Conservation (phyloP, 2,113 vertebrate species). For the Bos javanicus region DNA sequence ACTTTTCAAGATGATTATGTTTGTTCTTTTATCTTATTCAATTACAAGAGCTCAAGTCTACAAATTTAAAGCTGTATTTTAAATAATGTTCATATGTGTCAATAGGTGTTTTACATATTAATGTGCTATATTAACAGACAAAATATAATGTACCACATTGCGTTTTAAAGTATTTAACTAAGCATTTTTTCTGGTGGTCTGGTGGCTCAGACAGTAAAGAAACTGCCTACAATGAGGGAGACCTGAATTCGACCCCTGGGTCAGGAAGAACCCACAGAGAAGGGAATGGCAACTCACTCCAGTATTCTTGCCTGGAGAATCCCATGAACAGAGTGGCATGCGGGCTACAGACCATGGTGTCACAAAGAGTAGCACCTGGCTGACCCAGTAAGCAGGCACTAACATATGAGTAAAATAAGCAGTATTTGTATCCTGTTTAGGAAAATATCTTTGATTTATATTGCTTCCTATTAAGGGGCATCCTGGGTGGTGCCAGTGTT, state of each 20-base stretch:
- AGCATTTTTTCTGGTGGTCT: not conserved
- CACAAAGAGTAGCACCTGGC: not conserved
- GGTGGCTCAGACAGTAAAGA: not conserved
- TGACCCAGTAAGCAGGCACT: not conserved
- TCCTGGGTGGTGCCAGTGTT: no score
- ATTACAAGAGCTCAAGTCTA: not conserved
- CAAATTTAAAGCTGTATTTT: not conserved
- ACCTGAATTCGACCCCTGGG: not conserved
- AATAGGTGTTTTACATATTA: not conserved
- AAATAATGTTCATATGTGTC: not conserved
- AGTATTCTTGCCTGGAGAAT: not conserved
- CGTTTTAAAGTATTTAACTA: not conserved
- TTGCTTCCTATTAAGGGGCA: not conserved
- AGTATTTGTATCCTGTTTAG: not conserved
- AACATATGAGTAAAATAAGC: not conserved
- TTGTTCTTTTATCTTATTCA: not conserved
- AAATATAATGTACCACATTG: not conserved
- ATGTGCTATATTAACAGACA: not conserved
- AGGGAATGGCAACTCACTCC: not conserved
- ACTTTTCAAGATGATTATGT: not conserved
- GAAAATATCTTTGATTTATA: not conserved
- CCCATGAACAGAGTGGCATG: not conserved
- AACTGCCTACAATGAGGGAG: not conserved
- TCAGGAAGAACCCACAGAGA: accelerated
- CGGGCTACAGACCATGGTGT: not conserved